Percentiles rank a stretch among this genome's conserved stretches.
These are phyloP conservation scores for Harpegnathos saltator DNA, from an alignment of 1,140 invertebrate genomes.

Conservation along the genomic window DNA sequence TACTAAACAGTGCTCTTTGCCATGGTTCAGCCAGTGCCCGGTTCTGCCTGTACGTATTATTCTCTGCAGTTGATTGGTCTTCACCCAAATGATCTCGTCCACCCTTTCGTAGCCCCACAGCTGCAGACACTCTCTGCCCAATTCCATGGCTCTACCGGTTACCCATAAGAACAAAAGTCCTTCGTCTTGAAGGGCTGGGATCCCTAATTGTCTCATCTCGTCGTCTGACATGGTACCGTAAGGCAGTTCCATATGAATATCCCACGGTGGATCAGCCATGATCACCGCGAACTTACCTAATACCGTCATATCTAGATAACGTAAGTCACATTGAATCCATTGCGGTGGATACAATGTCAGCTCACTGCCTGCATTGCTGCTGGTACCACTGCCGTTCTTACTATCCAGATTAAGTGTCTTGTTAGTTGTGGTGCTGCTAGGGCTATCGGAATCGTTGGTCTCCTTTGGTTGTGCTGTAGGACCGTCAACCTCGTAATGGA, in stretches of 20 bases:
- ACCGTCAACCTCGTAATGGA: constrained; percentile 96
- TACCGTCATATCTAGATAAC: constrained; percentile 98
- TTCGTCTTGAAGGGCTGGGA: constrained; percentile 95
- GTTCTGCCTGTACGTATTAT: constrained; percentile 98
- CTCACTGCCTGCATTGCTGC: constrained; percentile 74
- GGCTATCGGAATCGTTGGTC: constrained; percentile 75
- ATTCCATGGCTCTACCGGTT: constrained; percentile 98
- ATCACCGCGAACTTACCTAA: constrained; percentile 97
- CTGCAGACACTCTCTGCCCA: constrained; percentile 96
- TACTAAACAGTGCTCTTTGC: constrained; percentile 98
- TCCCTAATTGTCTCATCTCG: constrained; percentile 97
- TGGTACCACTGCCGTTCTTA: constrained; percentile 75
- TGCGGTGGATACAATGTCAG: constrained; percentile 94
- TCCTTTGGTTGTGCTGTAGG: constrained; percentile 85
- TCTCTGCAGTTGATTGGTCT: constrained; percentile 98
- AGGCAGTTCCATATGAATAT: constrained; percentile 99
- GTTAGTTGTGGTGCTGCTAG: constrained; percentile 45
- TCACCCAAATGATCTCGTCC: constrained; percentile 99
- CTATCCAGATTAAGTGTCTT: constrained; percentile 62
- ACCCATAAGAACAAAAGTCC: constrained; percentile 99
- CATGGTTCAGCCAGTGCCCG: constrained; percentile 99
- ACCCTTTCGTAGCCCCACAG: constrained; percentile 98
- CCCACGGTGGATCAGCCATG: constrained; percentile 99
- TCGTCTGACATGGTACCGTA: constrained; percentile 99
- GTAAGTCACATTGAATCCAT: constrained; percentile 98